Conservation (phyloP, 2,888 invertebrate species). For the Acleris literana region DNA sequence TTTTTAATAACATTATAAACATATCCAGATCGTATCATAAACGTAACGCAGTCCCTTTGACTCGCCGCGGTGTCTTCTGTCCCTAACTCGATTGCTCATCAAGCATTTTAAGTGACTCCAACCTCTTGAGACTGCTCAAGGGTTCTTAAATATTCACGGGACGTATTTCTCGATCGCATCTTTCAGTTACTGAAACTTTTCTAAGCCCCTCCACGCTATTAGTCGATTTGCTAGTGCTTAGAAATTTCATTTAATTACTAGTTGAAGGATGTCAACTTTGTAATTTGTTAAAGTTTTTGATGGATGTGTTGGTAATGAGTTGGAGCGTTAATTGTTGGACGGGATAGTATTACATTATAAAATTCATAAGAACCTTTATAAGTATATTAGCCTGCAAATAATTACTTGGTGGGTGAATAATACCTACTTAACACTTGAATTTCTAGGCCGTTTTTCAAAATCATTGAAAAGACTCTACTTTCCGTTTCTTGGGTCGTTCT, state of each 20-base stretch:
- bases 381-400: too few relatives aligned
- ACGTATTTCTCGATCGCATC: constrained; percentile 67
- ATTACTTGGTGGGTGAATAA: too few relatives aligned
- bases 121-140: constrained; percentile 70
- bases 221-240: constrained; percentile 51
- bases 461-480: too few relatives aligned
- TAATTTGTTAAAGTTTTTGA: constrained; percentile 14
- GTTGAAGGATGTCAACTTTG: constrained; percentile 29
- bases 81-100: constrained; percentile 72
- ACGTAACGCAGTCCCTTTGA: constrained; percentile 33
- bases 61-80: constrained; percentile 39
- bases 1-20: not conserved
- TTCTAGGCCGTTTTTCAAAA: too few relatives aligned
- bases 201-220: constrained; percentile 51
- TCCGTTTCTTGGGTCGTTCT: too few relatives aligned
- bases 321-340: not conserved
- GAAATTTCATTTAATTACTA: constrained; percentile 31
- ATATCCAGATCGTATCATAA: constrained; percentile 27
- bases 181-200: constrained; percentile 59
- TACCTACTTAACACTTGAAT: too few relatives aligned
- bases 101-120: constrained; percentile 72
- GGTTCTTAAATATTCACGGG: constrained; percentile 76
- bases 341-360: too few relatives aligned
- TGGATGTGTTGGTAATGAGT: constrained; percentile 8
- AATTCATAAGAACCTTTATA: too few relatives aligned